A percentile compares a stretch with the other conserved stretches of the same genome.
phyloP scores from a whole-genome alignment of 1,140 invertebrate species.

The Solenopsis fugax region DNA sequence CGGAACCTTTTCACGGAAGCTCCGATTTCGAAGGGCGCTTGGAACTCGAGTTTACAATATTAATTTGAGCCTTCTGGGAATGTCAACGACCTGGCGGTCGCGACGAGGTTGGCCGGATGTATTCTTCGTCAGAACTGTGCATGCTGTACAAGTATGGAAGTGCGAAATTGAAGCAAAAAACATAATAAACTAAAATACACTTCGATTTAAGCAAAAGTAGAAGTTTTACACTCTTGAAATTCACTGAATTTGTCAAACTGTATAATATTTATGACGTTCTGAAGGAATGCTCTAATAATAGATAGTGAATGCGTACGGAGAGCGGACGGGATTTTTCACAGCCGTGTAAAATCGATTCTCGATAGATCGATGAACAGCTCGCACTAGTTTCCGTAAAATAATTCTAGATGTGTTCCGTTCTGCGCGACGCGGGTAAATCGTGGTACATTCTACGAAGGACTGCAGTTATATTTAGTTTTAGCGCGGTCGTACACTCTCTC shows the following conservation, averaged over 20 bases:
- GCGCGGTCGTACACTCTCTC: conserved; percentile 77
- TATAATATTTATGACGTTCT: neutral
- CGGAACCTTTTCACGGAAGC: neutral
- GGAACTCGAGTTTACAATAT: conserved; percentile 42
- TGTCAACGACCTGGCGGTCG: conserved; percentile 48
- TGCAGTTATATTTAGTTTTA: conserved; percentile 84
- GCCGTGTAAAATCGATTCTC: neutral
- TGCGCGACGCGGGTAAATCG: conserved; percentile 70
- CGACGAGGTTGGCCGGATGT: conserved; percentile 36
- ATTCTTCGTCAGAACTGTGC: conserved; percentile 20
- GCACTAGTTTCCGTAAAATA: conserved; percentile 59
- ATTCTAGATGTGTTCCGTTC: conserved; percentile 40
- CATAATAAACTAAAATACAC: neutral
- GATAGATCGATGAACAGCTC: neutral
- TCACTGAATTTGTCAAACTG: neutral
- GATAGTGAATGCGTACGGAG: neutral
- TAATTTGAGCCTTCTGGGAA: conserved; percentile 59
- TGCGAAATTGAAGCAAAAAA: neutral
- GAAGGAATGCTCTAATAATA: neutral
- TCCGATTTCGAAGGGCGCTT: conserved; percentile 24
- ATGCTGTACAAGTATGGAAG: neutral
- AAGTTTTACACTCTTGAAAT: neutral
- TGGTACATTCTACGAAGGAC: conserved; percentile 78
- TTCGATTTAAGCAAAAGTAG: neutral
- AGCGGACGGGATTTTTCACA: conserved; percentile 21